A percentile compares a stretch with the other conserved stretches of the same genome.
phyloP scores from a whole-genome alignment of 2,888 invertebrate genomes.

The Troglohyphantes excavatus region DNA sequence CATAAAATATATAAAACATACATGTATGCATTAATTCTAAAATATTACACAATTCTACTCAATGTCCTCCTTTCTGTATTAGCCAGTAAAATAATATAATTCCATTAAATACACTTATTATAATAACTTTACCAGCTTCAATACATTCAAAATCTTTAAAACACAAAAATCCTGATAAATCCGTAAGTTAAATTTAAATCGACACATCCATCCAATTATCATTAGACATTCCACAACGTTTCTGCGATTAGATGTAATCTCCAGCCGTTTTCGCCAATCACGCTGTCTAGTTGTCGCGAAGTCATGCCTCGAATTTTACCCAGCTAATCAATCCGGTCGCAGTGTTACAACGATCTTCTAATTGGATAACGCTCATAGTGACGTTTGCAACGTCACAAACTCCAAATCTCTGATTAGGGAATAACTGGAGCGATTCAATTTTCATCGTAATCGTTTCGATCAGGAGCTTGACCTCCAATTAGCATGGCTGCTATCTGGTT shows the following conservation, averaged over 20 bases:
- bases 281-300: neutral
- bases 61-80: too few species aligned
- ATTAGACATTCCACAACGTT: neutral
- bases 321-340: neutral
- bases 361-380: conserved; percentile 9
- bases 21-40: too few species aligned
- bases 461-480: neutral
- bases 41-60: too few species aligned
- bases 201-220: too few species aligned
- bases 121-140: too few species aligned
- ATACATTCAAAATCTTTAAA: too few species aligned
- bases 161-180: too few species aligned
- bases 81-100: too few species aligned
- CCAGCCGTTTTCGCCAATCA: neutral
- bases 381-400: neutral
- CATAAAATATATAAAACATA: too few species aligned
- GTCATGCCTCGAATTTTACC: neutral
- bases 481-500: neutral
- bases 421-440: conserved; percentile 49
- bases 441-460: conserved; percentile 8
- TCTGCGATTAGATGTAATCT: neutral
- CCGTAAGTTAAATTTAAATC: too few species aligned
- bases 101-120: too few species aligned
- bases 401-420: conserved; percentile 40
- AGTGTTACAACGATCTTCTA: neutral